These are phyloP conservation scores for Siniperca undulata DNA, from an alignment of 2,797 vertebrate genomes.

Conservation along the genomic window DNA sequence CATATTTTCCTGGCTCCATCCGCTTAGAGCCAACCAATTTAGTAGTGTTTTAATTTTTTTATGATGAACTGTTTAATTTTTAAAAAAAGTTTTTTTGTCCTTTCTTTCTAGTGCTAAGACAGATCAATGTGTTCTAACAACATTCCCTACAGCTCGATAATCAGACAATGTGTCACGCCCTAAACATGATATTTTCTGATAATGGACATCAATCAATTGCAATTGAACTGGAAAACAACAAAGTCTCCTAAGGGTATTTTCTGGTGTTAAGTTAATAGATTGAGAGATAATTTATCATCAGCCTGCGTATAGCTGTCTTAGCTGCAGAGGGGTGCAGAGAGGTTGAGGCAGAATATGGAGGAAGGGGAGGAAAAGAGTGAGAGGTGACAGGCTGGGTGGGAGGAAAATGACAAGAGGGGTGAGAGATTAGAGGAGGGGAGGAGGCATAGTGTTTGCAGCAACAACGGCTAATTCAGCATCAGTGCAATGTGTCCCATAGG, in stretches of 20 bases:
- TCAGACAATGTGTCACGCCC: neutral
- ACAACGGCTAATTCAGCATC: slow-evolving; percentile 34
- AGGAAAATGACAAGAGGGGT: neutral
- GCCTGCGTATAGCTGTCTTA: neutral
- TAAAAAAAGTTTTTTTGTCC: neutral
- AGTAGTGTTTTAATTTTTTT: neutral
- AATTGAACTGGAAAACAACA: slow-evolving; percentile 27
- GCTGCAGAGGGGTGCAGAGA: slow-evolving; percentile 14
- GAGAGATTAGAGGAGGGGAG: slow-evolving; percentile 18
- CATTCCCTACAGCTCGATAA: neutral
- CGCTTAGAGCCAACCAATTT: neutral
- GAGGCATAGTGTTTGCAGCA: slow-evolving; percentile 27
- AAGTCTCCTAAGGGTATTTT: slow-evolving; percentile 11
- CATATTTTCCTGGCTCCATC: neutral
- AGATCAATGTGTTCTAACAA: slow-evolving; percentile 1
- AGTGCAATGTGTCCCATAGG: slow-evolving; percentile 16
- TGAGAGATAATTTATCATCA: slow-evolving; percentile 32
- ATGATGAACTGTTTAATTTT: neutral
- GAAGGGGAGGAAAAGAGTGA: slow-evolving; percentile 15
- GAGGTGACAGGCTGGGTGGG: slow-evolving; percentile 26
- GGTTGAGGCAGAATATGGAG: slow-evolving; percentile 1
- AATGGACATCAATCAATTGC: slow-evolving; percentile 18
- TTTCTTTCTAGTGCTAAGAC: neutral
- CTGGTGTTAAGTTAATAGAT: slow-evolving; percentile 24
- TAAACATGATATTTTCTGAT: slow-evolving; percentile 44